These are phyloP conservation scores for Caenorhabditis panamensis DNA, from an alignment of 2,888 invertebrate genomes.

Conservation along the genomic window DNA sequence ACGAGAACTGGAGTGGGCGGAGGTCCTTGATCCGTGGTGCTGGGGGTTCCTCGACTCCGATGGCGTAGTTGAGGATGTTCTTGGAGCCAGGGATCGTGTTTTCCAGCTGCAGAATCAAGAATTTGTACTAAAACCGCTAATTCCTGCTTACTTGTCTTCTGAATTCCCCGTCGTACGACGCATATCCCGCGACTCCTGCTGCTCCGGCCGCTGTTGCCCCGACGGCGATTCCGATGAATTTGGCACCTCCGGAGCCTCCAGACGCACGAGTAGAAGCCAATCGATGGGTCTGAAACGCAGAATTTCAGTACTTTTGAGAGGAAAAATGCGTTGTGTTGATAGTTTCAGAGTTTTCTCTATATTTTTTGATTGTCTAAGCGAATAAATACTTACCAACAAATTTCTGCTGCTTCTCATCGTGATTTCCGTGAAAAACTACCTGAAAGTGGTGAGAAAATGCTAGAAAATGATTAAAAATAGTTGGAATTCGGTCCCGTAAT, in stretches of 20 bases:
- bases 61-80: conserved; percentile 48
- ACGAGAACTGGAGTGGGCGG: conserved; percentile 37
- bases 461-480: not conserved
- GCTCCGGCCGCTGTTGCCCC: conserved; percentile 43
- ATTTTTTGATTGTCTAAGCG: no score
- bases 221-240: conserved; percentile 40
- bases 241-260: conserved; percentile 32
- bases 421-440: not conserved
- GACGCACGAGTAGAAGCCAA: conserved; percentile 40
- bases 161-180: conserved; percentile 50
- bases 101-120: not conserved
- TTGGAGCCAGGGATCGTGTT: conserved; percentile 38
- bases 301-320: no score
- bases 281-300: conserved; percentile 18
- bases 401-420: conserved; percentile 40
- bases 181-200: conserved; percentile 54
- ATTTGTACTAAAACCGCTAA: not conserved
- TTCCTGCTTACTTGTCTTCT: conserved; percentile 30
- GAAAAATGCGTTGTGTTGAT: no score
- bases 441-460: conserved; percentile 7
- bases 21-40: conserved; percentile 44
- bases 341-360: no score
- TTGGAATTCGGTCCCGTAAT: not conserved
- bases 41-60: conserved; percentile 45
- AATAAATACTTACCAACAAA: conserved; percentile 40